Conservation (phyloP, 2,888 invertebrate species). For the Lissonota sp. region DNA sequence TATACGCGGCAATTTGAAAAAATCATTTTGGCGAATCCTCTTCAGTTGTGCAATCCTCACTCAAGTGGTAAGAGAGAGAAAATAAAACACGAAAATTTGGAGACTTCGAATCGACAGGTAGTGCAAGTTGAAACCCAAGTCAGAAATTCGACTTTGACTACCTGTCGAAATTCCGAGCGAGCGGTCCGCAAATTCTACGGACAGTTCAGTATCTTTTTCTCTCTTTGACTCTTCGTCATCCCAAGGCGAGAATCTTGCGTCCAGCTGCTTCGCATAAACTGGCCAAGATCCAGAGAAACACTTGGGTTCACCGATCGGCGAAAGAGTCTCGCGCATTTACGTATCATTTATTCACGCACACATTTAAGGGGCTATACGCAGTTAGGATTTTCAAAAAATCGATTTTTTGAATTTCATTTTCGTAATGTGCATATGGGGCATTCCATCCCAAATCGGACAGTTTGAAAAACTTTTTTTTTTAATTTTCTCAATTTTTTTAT, state of each 20-base stretch:
- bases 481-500: too few relatives aligned
- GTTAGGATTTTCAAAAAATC: too few relatives aligned
- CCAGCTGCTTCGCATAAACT: slow-evolving; percentile 36
- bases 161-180: slow-evolving; percentile 47
- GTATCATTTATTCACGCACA: too few relatives aligned
- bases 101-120: too few relatives aligned
- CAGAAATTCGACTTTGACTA: slow-evolving; percentile 26
- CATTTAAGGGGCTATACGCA: too few relatives aligned
- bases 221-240: slow-evolving; percentile 15
- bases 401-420: too few relatives aligned
- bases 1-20: too few relatives aligned
- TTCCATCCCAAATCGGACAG: too few relatives aligned
- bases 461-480: too few relatives aligned
- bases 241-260: slow-evolving; percentile 15
- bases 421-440: too few relatives aligned
- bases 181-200: slow-evolving; percentile 1
- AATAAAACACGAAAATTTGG: not conserved
- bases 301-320: slow-evolving; percentile 27
- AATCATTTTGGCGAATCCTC: too few relatives aligned
- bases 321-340: slow-evolving; percentile 24
- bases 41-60: not conserved
- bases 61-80: not conserved
- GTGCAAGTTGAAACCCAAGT: not conserved
- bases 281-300: slow-evolving; percentile 47
- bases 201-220: not conserved